Conservation (phyloP, 1,140 invertebrate genomes). For the Spodoptera litura region DNA sequence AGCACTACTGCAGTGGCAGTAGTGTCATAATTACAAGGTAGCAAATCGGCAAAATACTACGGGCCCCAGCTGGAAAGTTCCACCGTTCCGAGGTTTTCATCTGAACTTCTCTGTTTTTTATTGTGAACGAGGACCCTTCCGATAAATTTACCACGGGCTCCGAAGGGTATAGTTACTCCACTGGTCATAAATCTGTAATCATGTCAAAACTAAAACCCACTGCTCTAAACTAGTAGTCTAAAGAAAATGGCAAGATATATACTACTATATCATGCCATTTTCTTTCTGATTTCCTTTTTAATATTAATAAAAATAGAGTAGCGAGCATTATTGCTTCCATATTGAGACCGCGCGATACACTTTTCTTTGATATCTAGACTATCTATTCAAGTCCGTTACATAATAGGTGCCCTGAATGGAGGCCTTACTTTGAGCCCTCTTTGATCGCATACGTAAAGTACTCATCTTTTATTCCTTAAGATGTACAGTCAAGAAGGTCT, state of each 20-base stretch:
- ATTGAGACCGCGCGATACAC: conserved; percentile 1
- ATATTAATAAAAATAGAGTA: conserved; percentile 17
- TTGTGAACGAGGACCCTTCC: too few relatives aligned
- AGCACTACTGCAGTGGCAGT: too few relatives aligned
- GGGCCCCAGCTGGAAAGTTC: too few relatives aligned
- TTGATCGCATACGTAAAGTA: background rate
- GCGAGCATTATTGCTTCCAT: background rate
- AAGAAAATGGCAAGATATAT: too few relatives aligned
- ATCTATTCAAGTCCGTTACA: background rate
- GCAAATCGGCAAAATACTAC: too few relatives aligned
- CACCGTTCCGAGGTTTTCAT: too few relatives aligned
- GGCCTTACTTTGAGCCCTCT: background rate
- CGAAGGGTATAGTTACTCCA: too few relatives aligned
- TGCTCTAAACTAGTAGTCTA: background rate
- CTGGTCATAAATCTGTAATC: too few relatives aligned
- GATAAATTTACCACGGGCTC: too few relatives aligned
- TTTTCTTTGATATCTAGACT: conserved; percentile 9
- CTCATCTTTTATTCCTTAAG: background rate
- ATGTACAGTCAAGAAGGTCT: background rate
- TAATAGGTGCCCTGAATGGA: background rate
- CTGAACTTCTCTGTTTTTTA: too few relatives aligned
- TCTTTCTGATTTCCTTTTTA: background rate
- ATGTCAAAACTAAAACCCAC: background rate
- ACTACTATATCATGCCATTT: too few relatives aligned
- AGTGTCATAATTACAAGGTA: too few relatives aligned